Evolutionary conservation across 2,797 vertebrate species (phyloP).

Genomic region (Petrocephalus schoutedeni): DNA sequence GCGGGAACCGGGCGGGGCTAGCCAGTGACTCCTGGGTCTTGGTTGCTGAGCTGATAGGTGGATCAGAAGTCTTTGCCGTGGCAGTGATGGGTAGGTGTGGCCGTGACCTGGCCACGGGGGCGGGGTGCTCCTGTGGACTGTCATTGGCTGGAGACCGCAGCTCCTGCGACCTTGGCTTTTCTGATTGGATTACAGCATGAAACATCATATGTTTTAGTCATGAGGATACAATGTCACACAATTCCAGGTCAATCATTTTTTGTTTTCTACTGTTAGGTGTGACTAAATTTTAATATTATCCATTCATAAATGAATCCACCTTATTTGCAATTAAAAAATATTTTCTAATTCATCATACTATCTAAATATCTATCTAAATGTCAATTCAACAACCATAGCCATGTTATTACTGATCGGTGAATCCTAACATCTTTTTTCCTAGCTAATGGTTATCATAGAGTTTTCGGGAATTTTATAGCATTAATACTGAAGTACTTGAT

Average conservation of each 20-base stretch:
- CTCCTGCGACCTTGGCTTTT: conserved; percentile 55
- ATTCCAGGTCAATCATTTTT: not conserved
- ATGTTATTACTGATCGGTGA: not conserved
- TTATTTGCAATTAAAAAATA: not conserved
- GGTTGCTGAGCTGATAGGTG: conserved; percentile 29
- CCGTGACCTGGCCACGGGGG: conserved; percentile 61
- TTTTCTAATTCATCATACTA: not conserved
- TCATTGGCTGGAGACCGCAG: conserved; percentile 47
- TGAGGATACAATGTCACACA: not conserved
- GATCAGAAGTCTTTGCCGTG: conserved; percentile 56
- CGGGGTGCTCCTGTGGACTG: conserved; percentile 56
- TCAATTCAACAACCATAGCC: not conserved
- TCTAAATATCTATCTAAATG: not conserved
- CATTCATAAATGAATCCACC: not conserved
- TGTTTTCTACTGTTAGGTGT: not conserved
- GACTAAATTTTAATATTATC: not conserved
- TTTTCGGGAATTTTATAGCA: not conserved
- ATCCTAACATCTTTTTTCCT: not conserved
- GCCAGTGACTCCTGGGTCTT: conserved; percentile 42
- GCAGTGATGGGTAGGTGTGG: conserved; percentile 80
- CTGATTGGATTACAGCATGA: conserved; percentile 47
- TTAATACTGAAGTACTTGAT: too few relatives aligned
- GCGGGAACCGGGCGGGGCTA: conserved; percentile 57
- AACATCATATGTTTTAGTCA: not conserved
- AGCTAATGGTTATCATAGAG: not conserved